These are phyloP conservation scores for Phlogophora meticulosa DNA, from an alignment of 2,888 invertebrate species.

Conservation along the genomic window DNA sequence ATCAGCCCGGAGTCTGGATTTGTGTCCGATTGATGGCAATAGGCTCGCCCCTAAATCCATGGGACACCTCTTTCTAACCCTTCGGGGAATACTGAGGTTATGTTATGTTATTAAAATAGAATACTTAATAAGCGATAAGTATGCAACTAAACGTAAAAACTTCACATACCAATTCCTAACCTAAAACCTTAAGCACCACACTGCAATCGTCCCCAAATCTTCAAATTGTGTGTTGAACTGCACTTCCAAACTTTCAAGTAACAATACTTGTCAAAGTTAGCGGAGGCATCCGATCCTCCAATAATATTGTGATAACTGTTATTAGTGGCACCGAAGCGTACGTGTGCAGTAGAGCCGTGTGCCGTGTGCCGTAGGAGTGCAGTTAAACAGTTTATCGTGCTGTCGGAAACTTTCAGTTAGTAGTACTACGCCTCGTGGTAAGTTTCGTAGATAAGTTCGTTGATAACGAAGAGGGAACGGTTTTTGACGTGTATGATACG, in stretches of 20 bases:
- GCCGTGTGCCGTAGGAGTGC: conserved; percentile 13
- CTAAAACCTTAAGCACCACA: not conserved
- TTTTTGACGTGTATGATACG: conserved; percentile 19
- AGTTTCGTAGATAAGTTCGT: conserved; percentile 8
- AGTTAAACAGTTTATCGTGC: conserved; percentile 47
- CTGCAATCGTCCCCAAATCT: conserved; percentile 2
- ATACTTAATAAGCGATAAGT: too few relatives aligned
- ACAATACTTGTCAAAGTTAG: conserved; percentile 35
- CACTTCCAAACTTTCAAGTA: conserved; percentile 21
- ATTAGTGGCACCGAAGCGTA: conserved; percentile 27
- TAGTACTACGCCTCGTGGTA: not conserved
- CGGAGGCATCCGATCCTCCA: conserved; percentile 40
- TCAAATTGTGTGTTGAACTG: conserved; percentile 15
- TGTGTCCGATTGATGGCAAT: too few relatives aligned
- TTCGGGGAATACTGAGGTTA: too few relatives aligned
- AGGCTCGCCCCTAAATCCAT: too few relatives aligned
- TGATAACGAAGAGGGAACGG: not conserved
- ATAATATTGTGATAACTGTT: conserved; percentile 32
- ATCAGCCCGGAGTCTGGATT: too few relatives aligned
- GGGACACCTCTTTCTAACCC: too few relatives aligned
- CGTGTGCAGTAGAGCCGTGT: not conserved
- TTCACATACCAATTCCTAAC: too few relatives aligned
- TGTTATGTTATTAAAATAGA: too few relatives aligned
- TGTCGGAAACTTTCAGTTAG: conserved; percentile 42
- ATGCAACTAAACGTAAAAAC: too few relatives aligned